Evolutionary conservation across 1,140 invertebrate species (phyloP), one percentile per base, ranked within the genome.

Genomic region (Apocrypta bakeri): DNA sequence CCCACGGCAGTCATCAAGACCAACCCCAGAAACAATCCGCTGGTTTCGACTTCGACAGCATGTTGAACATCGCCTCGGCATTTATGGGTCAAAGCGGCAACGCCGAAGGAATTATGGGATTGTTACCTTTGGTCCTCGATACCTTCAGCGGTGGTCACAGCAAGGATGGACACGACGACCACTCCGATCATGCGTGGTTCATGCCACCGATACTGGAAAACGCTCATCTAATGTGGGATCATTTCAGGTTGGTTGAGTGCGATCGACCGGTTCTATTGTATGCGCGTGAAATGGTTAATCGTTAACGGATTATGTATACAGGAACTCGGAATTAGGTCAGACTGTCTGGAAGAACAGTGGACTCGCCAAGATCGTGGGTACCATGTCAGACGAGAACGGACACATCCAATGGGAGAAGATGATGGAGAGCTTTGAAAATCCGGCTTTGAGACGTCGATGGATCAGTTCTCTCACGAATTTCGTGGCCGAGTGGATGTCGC

Each of bases 371-470:
- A 93, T 95, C n/a, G 88, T 95, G 42, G 92, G 92, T 75, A 88
- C 91, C 27, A 94, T 94, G 91, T 88, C 93, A 8, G 95, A 95
- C 48, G 91, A 93, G 4, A 91, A 94, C 74, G 96, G 96, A 0
- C 94, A 93, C 24, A 91, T 97, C 73, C 94, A 95, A 82, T 95
- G 95, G 84, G 94, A 95, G 74, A 93, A 93, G 80, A 94, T 97
- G 71, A 93, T 96, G 82, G 95, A 95, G 80, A 95, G 95, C 73
- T 94, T 97, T 85, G 96, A 97, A 85, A 96, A 96, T 87, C 94
- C 95, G 29, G 94, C 93, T 6, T 94, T 96, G 85, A 94, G 96
- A 83, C 93, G 95, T 77, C 93, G 95, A 79, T 97, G 96, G 96
- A 95, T 97, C 81, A 95, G 94, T 80, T 94, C 94, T 9, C 92